Base-by-base conservation (phyloP, 2,797 vertebrate species). In the Rhabdophis nuchalis region DNA sequence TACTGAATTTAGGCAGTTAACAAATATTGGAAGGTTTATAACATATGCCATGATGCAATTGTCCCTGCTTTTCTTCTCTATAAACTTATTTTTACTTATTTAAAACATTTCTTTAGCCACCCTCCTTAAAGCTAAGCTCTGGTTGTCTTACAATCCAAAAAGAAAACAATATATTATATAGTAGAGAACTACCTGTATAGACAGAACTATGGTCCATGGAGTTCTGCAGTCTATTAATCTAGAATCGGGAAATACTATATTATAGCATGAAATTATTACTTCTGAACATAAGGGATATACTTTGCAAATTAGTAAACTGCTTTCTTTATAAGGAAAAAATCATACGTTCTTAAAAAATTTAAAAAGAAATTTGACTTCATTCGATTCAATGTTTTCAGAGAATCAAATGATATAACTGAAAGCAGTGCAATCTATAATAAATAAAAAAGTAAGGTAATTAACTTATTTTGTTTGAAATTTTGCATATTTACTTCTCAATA, bases 11-110 rank as follows among this genome's bases (percentile, higher is more conserved):
- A 91, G 94, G 64, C 58, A 94, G 95, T 53, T 92, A 91, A 91
- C 92, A 61, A 58, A 85, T 52, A 16, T 92, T 96, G 61, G 56
- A 90, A 61, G 82, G 93, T 57, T 94, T 92, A 54, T 3, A 86
- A 77, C 8, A 91, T 94, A 60, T 60, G 5, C 29, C 77, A 50
- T 58, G 94, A 57, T 89, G 18, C 90, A 27, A 27, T 27, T 3
- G 9, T 60, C 58, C 9, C 25, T 60, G 58, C 58, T 92, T 94
- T 86, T 90, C 94, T 88, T 92, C 94, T 93, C 92, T n/a, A 85
- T 94, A 91, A 16, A 64, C 29, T 64, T 64, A n/a, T 64, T 64
- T n/a, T 60, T 60, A 12, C 3, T 60, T 60, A n/a, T 32, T 32
- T 16, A n/a, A 68, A 68, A 68, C 61, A 72, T 72, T 72, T 72